These are phyloP conservation scores for Poecilia velifera DNA, from an alignment of 2,797 vertebrate genomes.

Conservation along the genomic window DNA sequence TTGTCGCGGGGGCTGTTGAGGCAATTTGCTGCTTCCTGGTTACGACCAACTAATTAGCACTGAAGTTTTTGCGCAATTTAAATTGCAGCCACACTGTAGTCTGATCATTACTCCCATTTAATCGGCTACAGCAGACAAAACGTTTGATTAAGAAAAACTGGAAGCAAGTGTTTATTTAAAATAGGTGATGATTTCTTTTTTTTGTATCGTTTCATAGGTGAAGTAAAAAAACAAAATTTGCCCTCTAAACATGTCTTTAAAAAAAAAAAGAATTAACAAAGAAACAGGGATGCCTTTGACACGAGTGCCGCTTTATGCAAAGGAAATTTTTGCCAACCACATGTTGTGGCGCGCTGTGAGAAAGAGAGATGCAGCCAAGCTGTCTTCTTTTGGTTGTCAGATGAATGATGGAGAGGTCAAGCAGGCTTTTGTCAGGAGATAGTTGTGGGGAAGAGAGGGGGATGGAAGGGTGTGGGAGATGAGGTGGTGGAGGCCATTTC, in stretches of 20 bases:
- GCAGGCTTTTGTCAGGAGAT: conserved; percentile 76
- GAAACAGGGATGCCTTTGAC: conserved; percentile 1
- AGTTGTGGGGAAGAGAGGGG: conserved; percentile 7
- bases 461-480: background rate
- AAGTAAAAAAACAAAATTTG: background rate
- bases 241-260: background rate
- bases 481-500: conserved; percentile 72
- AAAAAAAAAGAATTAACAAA: background rate
- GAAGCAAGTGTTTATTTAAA: background rate
- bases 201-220: background rate
- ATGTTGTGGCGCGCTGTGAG: conserved; percentile 42
- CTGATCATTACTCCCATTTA: background rate
- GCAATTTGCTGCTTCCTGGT: background rate
- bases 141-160: background rate
- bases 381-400: conserved; percentile 69
- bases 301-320: conserved; percentile 23
- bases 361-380: conserved; percentile 61
- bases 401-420: conserved; percentile 67
- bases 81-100: background rate
- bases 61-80: background rate
- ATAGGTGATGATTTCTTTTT: background rate
- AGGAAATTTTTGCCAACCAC: conserved; percentile 38
- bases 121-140: no score
- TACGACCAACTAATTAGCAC: background rate
- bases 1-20: background rate